phyloP scores from a whole-genome alignment of 2,797 vertebrate genomes.

The Notamacropus eugenii region DNA sequence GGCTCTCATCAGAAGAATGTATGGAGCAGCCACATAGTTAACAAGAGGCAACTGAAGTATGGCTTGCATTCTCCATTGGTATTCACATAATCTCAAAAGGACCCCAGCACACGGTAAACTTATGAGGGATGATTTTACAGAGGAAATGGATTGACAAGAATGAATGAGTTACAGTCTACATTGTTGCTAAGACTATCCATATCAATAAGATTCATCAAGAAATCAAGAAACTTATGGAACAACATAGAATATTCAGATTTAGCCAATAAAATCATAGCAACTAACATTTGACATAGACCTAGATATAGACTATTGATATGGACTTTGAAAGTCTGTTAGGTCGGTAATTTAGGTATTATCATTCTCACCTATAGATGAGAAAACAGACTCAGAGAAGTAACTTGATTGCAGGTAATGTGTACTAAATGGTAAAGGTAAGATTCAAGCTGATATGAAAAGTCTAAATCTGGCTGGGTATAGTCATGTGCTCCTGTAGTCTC shows the following conservation, averaged over 20 bases:
- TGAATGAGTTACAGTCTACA: neutral
- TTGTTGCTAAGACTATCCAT: neutral
- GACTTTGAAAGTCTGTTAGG: neutral
- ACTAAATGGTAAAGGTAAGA: neutral
- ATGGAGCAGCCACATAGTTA: neutral
- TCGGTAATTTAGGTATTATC: neutral
- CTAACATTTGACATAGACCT: neutral
- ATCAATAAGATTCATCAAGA: neutral
- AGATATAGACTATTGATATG: neutral
- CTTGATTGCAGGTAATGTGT: neutral
- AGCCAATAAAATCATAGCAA: neutral
- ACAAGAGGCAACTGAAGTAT: neutral
- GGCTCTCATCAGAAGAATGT: neutral
- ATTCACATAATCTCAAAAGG: neutral
- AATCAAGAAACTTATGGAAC: neutral
- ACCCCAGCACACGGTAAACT: neutral
- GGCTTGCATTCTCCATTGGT: neutral
- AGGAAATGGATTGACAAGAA: neutral
- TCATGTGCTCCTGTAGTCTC: neutral
- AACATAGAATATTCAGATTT: neutral
- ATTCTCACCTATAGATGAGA: neutral
- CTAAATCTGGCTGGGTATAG: neutral
- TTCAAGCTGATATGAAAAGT: neutral
- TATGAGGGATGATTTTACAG: neutral
- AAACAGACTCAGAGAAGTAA: neutral